phyloP scores from a whole-genome alignment of 2,888 invertebrate genomes.

The Erpobdella octoculata region DNA sequence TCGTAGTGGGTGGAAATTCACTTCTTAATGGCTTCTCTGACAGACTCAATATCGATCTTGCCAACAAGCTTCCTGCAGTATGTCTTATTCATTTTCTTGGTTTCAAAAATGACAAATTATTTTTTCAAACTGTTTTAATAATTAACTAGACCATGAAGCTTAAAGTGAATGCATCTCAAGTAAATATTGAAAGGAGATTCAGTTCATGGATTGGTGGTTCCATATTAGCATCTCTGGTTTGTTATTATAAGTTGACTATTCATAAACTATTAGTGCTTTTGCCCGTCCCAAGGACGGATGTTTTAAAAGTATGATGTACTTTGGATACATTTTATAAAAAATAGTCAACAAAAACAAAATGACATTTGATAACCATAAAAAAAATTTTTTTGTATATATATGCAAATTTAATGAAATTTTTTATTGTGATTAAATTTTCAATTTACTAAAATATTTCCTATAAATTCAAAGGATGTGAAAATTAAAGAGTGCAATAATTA shows the following conservation, averaged over 20 bases:
- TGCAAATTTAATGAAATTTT: no score
- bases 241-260: not conserved
- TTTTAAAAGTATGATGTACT: no score
- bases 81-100: constrained; percentile 34
- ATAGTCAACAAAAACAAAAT: no score
- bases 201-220: constrained; percentile 98
- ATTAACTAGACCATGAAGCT: constrained; percentile 68
- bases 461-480: no score
- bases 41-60: constrained; percentile 75
- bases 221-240: constrained; percentile 79
- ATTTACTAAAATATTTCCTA: no score
- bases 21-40: constrained; percentile 87
- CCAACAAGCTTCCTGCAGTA: constrained; percentile 74
- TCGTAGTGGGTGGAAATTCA: constrained; percentile 89
- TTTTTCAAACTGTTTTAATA: not conserved
- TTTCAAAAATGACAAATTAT: constrained; percentile 4
- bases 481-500: no score
- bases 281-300: no score
- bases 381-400: no score
- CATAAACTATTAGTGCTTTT: no score
- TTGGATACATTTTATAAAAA: no score
- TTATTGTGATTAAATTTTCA: no score
- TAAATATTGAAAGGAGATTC: constrained; percentile 80
- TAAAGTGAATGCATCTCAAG: constrained; percentile 84
- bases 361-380: no score